Base-by-base conservation (phyloP, 92 coral and sea anemone genomes). In the Galaxea fascicularis region DNA sequence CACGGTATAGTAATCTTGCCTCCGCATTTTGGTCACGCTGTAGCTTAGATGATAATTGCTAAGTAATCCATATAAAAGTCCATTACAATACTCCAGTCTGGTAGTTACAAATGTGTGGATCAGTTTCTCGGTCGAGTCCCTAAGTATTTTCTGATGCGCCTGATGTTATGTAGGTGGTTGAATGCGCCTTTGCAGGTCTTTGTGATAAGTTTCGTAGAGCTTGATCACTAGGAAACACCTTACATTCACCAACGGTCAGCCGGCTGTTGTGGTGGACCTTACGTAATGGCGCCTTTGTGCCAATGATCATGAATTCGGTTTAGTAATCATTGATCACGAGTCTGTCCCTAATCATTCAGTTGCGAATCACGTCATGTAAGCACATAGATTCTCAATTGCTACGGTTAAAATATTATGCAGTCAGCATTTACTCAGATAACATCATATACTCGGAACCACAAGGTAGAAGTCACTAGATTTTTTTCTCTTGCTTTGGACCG, bases 171-270 rank as follows among this genome's bases (percentile, higher is more conserved):
- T 49, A 49, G 54, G 54, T 49, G 54, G 15, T 49, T 10, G 54
- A 49, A 49, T 49, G 54, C 54, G 5, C 54, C 54, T 49, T 49
- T 1, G 15, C 54, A 49, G 54, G 54, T 49, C 54, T 0, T 49
- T 49, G 54, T 1, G 54, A 49, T 49, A 49, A 10, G 54, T n/a
- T n/a, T n/a, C n/a, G 54, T 49, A 62, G 10, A 12, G 29, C 68
- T 62, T 62, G 15, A 62, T 62, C 68, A 62, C 68, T 62, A n/a
- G 68, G 29, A 62, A 62, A 62, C 68, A 62, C 68, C 68, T 62
- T n/a, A 62, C 68, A 62, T 62, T 62, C 68, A 62, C 68, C 68
- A 62, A 62, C 68, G 35, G 18, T 62, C 68, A 62, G n/a, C n/a
- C n/a, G 68, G 68, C 68, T 62, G 68, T 62, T 62, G 15, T 62